A percentile compares a stretch with the other conserved stretches of the same genome.
phyloP scores from a whole-genome alignment of 2,113 vertebrate species.

The Urocitellus parryii region DNA sequence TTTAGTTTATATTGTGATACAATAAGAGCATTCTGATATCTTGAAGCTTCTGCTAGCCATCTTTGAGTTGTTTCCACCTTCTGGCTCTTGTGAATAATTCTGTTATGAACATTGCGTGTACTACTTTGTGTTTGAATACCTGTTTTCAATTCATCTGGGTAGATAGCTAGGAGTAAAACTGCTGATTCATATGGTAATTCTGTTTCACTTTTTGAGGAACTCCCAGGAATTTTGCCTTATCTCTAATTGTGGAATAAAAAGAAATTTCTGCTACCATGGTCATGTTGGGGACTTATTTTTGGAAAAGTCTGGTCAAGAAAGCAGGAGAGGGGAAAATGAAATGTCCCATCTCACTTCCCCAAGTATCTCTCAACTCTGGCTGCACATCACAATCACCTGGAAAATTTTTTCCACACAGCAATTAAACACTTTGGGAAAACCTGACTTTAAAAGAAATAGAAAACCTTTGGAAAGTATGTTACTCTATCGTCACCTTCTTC shows the following conservation, averaged over 20 bases:
- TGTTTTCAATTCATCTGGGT: neutral
- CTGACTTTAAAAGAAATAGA: neutral
- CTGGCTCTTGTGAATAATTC: neutral
- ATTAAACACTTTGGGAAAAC: neutral
- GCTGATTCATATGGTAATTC: neutral
- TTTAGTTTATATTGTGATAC: neutral
- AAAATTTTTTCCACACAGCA: neutral
- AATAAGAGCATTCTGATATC: neutral
- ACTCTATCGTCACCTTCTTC: neutral
- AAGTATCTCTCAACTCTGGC: neutral
- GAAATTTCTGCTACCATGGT: neutral
- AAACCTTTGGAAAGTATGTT: neutral
- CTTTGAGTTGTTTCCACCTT: neutral
- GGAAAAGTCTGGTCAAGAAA: neutral
- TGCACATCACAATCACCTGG: neutral
- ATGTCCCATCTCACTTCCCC: neutral
- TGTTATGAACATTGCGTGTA: neutral
- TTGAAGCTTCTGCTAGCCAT: neutral
- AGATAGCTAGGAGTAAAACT: neutral
- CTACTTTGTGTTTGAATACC: neutral
- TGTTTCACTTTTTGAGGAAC: neutral
- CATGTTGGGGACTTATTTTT: neutral
- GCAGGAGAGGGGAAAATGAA: neutral
- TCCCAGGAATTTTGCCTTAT: neutral
- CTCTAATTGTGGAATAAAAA: constrained; percentile 13